phyloP scores from a whole-genome alignment of 2,888 invertebrate genomes.

The Seladonia tumulorum region DNA sequence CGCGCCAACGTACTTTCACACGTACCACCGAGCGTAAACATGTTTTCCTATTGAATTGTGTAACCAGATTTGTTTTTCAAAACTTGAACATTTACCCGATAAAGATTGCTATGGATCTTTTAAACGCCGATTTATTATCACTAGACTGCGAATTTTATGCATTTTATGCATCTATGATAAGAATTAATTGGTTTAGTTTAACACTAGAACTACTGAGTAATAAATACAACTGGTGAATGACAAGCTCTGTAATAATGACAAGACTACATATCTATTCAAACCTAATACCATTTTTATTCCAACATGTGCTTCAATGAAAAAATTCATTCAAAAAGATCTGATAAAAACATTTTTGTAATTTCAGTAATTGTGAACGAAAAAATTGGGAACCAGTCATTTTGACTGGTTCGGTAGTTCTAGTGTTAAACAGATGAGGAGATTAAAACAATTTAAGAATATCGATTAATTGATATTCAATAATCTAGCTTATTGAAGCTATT shows the following conservation, averaged over 20 bases:
- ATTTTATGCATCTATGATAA: background rate
- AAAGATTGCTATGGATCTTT: background rate
- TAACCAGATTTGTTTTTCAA: background rate
- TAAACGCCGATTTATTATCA: background rate
- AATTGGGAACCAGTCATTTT: no score
- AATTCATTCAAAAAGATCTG: no score
- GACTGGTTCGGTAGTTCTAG: no score
- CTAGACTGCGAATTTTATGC: background rate
- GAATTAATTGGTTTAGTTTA: background rate
- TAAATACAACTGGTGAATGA: no score
- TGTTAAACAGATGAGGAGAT: no score
- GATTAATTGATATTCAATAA: background rate
- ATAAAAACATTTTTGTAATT: no score
- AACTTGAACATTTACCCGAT: background rate
- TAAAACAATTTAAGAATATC: background rate
- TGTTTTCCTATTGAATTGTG: conserved; percentile 5
- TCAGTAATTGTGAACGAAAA: no score
- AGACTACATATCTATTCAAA: no score
- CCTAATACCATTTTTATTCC: no score
- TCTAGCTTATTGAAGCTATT: background rate
- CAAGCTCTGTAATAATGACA: no score
- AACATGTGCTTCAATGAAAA: no score
- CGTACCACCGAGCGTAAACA: conserved; percentile 6
- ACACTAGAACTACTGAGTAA: no score
- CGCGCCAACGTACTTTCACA: background rate